These are phyloP conservation scores for Ptilodon capucinus DNA, from an alignment of 2,888 invertebrate genomes.

Conservation along the genomic window DNA sequence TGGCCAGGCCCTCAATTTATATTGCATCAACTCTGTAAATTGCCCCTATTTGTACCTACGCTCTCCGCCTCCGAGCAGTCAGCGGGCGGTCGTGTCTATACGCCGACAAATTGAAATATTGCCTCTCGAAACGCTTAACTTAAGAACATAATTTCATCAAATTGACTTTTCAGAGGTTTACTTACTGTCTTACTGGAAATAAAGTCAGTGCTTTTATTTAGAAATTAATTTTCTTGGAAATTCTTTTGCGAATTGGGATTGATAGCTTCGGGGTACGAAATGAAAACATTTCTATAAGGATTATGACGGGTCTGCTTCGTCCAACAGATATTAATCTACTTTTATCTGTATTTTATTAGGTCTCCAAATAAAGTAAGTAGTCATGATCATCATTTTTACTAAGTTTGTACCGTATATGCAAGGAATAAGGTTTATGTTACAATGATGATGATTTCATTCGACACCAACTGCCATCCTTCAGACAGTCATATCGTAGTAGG, in stretches of 20 bases:
- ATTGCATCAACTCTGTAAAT: slow-evolving; percentile 67
- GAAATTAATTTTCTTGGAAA: not conserved
- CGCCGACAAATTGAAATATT: slow-evolving; percentile 55
- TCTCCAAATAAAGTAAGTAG: too few species aligned
- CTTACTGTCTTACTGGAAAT: slow-evolving; percentile 1
- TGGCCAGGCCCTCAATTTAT: slow-evolving; percentile 65
- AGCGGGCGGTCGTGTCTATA: slow-evolving; percentile 47
- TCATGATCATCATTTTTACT: too few species aligned
- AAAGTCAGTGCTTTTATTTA: not conserved
- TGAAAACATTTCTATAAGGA: not conserved
- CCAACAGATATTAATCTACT: too few species aligned
- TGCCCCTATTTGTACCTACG: slow-evolving; percentile 63
- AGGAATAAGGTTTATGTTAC: too few species aligned
- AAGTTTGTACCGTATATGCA: too few species aligned
- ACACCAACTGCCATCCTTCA: too few species aligned
- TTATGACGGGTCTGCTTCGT: not conserved
- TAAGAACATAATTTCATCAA: slow-evolving; percentile 14
- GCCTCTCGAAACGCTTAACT: slow-evolving; percentile 36
- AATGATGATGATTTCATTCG: too few species aligned
- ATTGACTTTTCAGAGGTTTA: slow-evolving; percentile 2
- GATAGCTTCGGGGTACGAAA: not conserved
- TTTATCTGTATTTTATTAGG: too few species aligned
- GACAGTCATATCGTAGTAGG: too few species aligned
- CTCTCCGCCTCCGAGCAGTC: slow-evolving; percentile 36
- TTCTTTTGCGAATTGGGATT: not conserved